Conservation (phyloP, 2,797 vertebrate genomes). For the Neostethus bicornis region DNA sequence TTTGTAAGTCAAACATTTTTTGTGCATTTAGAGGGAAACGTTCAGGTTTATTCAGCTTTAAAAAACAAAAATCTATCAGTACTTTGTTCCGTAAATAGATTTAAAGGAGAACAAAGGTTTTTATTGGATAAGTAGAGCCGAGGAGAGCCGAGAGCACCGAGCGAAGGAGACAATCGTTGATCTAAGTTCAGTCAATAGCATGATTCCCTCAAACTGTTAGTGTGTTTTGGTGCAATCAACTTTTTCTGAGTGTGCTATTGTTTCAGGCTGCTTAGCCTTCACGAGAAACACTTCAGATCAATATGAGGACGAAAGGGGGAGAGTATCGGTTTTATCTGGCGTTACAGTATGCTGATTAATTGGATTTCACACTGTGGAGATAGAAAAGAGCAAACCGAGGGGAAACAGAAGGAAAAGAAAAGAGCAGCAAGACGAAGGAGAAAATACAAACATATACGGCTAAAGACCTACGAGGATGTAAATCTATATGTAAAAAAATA, state of each 20-base stretch:
- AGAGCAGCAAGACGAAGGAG: slow-evolving; percentile 12
- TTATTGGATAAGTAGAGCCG: slow-evolving; percentile 7
- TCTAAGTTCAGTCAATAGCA: slow-evolving; percentile 37
- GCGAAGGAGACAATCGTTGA: slow-evolving; percentile 15
- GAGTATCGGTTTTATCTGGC: slow-evolving; percentile 59
- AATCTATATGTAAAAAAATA: too few species aligned
- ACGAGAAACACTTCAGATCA: slow-evolving; percentile 45
- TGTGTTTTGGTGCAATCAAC: slow-evolving; percentile 45
- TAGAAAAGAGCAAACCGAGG: slow-evolving; percentile 37
- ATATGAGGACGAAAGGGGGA: slow-evolving; percentile 42
- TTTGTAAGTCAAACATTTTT: too few species aligned
- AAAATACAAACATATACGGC: background rate
- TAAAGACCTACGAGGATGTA: background rate
- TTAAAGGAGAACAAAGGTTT: slow-evolving; percentile 1
- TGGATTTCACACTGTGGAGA: slow-evolving; percentile 57
- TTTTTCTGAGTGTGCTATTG: slow-evolving; percentile 39
- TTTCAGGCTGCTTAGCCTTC: slow-evolving; percentile 43
- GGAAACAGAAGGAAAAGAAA: slow-evolving; percentile 30
- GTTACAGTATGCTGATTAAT: slow-evolving; percentile 63
- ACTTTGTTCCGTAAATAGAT: too few species aligned
- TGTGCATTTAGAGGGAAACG: too few species aligned
- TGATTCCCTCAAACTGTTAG: slow-evolving; percentile 21
- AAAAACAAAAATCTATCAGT: slow-evolving; percentile 12
- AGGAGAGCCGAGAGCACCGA: slow-evolving; percentile 26
- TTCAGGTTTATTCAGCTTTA: too few species aligned